phyloP scores from a whole-genome alignment of 2,888 invertebrate genomes.

The Ferdinandea cuprea region DNA sequence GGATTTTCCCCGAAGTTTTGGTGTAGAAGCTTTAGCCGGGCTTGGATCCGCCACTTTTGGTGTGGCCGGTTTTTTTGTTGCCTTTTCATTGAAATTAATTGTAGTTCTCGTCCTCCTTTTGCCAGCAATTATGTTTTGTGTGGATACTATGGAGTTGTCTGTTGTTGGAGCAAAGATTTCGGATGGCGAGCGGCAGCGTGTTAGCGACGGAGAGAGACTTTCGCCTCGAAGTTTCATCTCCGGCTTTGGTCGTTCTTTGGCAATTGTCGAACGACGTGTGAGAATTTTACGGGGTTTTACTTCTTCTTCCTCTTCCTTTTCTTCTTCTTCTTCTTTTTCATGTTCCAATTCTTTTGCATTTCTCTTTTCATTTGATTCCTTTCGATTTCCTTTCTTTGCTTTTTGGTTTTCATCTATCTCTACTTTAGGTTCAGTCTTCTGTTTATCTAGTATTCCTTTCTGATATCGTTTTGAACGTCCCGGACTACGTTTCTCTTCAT shows the following conservation, averaged over 20 bases:
- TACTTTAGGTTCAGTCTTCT: neutral
- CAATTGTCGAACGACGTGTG: constrained; percentile 26
- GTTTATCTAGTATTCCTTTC: neutral
- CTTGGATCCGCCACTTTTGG: constrained; percentile 27
- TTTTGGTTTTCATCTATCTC: neutral
- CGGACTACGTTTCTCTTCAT: neutral
- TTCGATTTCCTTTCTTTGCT: neutral
- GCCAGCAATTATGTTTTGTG: constrained; percentile 81
- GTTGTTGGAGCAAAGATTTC: constrained; percentile 58
- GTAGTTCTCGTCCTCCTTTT: constrained; percentile 78
- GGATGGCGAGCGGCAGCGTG: constrained; percentile 35
- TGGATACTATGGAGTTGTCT: constrained; percentile 80
- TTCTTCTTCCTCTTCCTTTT: constrained; percentile 69
- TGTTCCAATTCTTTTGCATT: too few species aligned
- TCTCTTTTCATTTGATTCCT: too few species aligned
- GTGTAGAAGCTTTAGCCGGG: neutral
- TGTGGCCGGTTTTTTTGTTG: constrained; percentile 58
- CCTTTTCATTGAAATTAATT: constrained; percentile 78
- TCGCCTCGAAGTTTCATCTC: neutral
- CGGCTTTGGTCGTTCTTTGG: constrained; percentile 12
- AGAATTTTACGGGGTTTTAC: constrained; percentile 25
- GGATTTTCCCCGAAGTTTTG: constrained; percentile 21
- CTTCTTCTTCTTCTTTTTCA: constrained; percentile 50
- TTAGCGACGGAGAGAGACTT: neutral
- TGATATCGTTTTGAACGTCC: neutral